Evolutionary conservation across 2,888 invertebrate species (phyloP).

Genomic region (Drosophila basisetae): DNA sequence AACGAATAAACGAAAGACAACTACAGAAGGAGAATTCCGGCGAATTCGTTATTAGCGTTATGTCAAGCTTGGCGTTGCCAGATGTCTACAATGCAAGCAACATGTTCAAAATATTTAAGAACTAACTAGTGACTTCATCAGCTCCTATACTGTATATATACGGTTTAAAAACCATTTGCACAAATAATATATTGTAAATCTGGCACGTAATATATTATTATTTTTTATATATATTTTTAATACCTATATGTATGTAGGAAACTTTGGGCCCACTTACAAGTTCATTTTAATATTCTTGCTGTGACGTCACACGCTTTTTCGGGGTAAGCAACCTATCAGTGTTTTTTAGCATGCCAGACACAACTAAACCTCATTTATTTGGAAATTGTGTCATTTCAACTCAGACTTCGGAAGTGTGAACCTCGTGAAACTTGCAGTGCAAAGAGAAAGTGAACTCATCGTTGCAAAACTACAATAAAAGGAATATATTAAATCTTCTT

Average conservation of each 20-base stretch:
- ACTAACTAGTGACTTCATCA: neutral
- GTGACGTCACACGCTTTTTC: slow-evolving; percentile 14
- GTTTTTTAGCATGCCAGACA: neutral
- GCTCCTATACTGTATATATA: too few relatives aligned
- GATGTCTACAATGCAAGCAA: neutral
- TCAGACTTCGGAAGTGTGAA: slow-evolving; percentile 32
- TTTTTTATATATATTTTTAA: neutral
- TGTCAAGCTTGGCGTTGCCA: slow-evolving; percentile 28
- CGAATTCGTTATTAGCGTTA: slow-evolving; percentile 31
- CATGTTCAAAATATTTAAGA: neutral
- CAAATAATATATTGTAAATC: neutral
- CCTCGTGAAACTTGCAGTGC: neutral
- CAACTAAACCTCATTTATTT: neutral
- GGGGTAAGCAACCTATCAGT: neutral
- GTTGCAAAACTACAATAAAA: neutral
- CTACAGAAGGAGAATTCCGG: slow-evolving; percentile 6
- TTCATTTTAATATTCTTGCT: neutral
- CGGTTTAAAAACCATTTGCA: neutral
- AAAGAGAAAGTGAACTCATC: neutral
- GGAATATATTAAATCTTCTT: neutral
- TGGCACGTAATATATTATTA: neutral
- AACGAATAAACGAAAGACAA: too few relatives aligned
- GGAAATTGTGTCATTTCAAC: slow-evolving; percentile 36
- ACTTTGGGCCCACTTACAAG: too few relatives aligned
- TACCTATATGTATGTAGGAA: neutral